Conservation (phyloP, 2,888 invertebrate species). For the Tricholauxania praeusta region DNA sequence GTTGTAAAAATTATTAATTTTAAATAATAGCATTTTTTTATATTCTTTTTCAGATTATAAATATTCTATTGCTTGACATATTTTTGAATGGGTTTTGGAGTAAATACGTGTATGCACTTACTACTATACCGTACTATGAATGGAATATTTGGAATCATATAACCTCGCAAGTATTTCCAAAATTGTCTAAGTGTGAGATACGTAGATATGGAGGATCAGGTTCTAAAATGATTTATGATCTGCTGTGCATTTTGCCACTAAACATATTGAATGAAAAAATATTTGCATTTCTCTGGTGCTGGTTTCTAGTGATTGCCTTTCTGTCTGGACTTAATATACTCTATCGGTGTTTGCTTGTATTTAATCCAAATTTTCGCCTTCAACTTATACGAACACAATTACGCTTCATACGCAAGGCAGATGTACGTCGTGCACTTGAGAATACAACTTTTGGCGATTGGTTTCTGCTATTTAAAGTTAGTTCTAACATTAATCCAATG, state of each 20-base stretch:
- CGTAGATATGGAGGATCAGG: constrained; percentile 89
- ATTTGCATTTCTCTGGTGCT: constrained; percentile 80
- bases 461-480: constrained; percentile 81
- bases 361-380: constrained; percentile 63
- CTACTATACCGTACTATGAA: constrained; percentile 56
- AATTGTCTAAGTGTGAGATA: constrained; percentile 91
- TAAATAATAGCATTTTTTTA: too few species aligned
- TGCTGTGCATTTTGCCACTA: constrained; percentile 79
- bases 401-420: constrained; percentile 52
- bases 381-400: constrained; percentile 56
- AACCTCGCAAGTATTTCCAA: constrained; percentile 63
- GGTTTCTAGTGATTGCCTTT: constrained; percentile 76
- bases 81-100: constrained; percentile 64
- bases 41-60: constrained; percentile 53
- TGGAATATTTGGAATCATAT: constrained; percentile 63
- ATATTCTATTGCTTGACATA: constrained; percentile 60
- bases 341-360: constrained; percentile 74
- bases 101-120: constrained; percentile 60
- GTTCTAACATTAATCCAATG: constrained; percentile 80
- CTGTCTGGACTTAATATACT: constrained; percentile 75
- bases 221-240: constrained; percentile 82
- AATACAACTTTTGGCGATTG: constrained; percentile 76
- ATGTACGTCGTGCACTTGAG: constrained; percentile 50
- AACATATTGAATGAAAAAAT: constrained; percentile 86
- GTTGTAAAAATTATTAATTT: too few species aligned